Percentiles rank a stretch among this genome's conserved stretches.
These are phyloP conservation scores for Sericinus montela DNA, from an alignment of 2,888 invertebrate genomes.

Conservation along the genomic window DNA sequence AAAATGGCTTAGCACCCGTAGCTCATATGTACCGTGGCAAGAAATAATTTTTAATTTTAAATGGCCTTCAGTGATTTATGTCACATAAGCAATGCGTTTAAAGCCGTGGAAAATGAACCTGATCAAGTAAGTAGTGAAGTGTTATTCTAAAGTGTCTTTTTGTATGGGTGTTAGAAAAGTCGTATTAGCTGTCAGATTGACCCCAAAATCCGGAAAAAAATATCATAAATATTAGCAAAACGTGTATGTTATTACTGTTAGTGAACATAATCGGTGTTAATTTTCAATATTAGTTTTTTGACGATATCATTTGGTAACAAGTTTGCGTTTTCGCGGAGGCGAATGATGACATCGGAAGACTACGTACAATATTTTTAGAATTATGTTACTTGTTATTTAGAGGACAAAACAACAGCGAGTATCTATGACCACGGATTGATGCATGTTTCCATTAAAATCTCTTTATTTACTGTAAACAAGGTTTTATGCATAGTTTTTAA, in stretches of 20 bases:
- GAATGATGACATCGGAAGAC: constrained; percentile 67
- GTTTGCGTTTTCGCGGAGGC: constrained; percentile 34
- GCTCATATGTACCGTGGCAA: constrained; percentile 76
- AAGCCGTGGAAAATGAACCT: constrained; percentile 74
- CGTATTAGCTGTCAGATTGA: constrained; percentile 70
- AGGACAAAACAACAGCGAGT: constrained; percentile 66
- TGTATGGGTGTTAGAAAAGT: constrained; percentile 68
- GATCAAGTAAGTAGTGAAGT: constrained; percentile 66
- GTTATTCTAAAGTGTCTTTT: constrained; percentile 52
- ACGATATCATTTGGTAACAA: constrained; percentile 20
- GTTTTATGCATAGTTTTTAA: constrained; percentile 31
- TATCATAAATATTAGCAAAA: constrained; percentile 42
- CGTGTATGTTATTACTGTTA: constrained; percentile 35
- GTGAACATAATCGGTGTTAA: constrained; percentile 18
- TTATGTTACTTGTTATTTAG: constrained; percentile 66
- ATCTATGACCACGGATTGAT: constrained; percentile 32
- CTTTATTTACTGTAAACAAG: constrained; percentile 26
- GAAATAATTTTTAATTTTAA: constrained; percentile 75
- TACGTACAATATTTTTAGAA: constrained; percentile 77
- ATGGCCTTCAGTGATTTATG: constrained; percentile 80
- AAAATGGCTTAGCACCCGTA: constrained; percentile 76
- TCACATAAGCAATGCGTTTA: constrained; percentile 74
- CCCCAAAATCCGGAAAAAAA: constrained; percentile 67
- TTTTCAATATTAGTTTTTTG: constrained; percentile 7
- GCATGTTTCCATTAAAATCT: constrained; percentile 23